Conservation (phyloP, 2,888 invertebrate genomes). For the Andrena bucephala region DNA sequence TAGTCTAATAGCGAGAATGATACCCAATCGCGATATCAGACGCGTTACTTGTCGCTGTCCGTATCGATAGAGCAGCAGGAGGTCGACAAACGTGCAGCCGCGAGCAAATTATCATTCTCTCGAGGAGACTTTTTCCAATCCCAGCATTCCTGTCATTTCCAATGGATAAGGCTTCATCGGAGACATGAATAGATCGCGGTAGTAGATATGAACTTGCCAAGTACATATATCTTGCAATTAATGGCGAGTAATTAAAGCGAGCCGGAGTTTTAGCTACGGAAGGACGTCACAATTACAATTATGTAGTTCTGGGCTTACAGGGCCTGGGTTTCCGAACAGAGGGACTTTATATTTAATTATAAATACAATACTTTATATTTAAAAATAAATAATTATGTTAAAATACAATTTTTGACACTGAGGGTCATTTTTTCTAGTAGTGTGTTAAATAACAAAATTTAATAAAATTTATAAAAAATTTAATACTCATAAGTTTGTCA, state of each 20-base stretch:
- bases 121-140: neutral
- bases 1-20: conserved; percentile 21
- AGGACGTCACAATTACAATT: too few relatives aligned
- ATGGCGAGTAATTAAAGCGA: too few relatives aligned
- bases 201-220: too few relatives aligned
- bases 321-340: too few relatives aligned
- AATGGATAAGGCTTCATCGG: neutral
- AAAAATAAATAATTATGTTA: too few relatives aligned
- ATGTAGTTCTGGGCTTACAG: too few relatives aligned
- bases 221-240: too few relatives aligned
- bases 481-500: neutral
- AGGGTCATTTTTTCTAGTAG: neutral
- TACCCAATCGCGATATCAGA: conserved; percentile 12
- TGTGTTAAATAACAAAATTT: neutral
- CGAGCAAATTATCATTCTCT: conserved; percentile 22
- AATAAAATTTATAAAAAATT: too few relatives aligned
- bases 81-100: conserved; percentile 2
- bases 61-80: neutral
- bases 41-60: conserved; percentile 11
- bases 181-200: neutral
- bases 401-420: too few relatives aligned
- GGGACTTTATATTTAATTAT: too few relatives aligned
- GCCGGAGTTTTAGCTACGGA: too few relatives aligned
- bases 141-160: neutral
- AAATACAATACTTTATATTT: too few relatives aligned